Evolutionary conservation across 2,888 invertebrate genomes (phyloP).

Genomic region (Himalopsyche japonica): DNA sequence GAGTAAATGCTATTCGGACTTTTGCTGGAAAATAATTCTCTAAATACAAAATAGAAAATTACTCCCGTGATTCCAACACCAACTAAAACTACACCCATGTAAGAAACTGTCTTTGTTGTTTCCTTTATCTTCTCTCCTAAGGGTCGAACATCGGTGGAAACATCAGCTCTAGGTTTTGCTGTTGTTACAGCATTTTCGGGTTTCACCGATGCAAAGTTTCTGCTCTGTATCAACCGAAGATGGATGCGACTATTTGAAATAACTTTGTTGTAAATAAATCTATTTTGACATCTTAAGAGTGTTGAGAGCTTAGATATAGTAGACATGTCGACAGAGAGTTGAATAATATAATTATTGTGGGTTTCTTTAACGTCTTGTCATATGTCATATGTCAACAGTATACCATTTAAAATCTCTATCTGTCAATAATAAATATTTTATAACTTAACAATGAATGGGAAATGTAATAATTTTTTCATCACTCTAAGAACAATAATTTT

Average conservation of each 20-base stretch:
- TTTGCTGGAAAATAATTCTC: slow-evolving; percentile 84
- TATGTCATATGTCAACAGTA: too few relatives aligned
- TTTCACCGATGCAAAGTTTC: slow-evolving; percentile 21
- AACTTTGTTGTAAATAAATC: slow-evolving; percentile 12
- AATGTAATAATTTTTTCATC: too few relatives aligned
- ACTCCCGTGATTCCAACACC: slow-evolving; percentile 81
- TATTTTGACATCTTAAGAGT: slow-evolving; percentile 46
- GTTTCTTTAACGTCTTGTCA: too few relatives aligned
- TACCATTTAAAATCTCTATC: too few relatives aligned
- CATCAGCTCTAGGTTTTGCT: slow-evolving; percentile 52
- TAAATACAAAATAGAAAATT: slow-evolving; percentile 82
- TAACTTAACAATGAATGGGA: too few relatives aligned
- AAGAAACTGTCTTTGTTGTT: slow-evolving; percentile 86
- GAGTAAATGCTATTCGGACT: slow-evolving; percentile 86
- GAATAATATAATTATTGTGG: too few relatives aligned
- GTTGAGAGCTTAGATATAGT: slow-evolving; percentile 53
- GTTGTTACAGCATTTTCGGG: slow-evolving; percentile 48
- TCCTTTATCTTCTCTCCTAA: slow-evolving; percentile 82
- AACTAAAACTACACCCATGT: slow-evolving; percentile 78
- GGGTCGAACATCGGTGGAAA: slow-evolving; percentile 65
- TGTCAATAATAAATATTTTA: too few relatives aligned
- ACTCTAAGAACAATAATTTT: too few relatives aligned
- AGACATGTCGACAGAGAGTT: slow-evolving; percentile 48
- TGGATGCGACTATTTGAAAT: slow-evolving; percentile 8
- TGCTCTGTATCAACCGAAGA: not conserved